Conservation (phyloP, 2,888 invertebrate genomes). For the Diadromus collaris region DNA sequence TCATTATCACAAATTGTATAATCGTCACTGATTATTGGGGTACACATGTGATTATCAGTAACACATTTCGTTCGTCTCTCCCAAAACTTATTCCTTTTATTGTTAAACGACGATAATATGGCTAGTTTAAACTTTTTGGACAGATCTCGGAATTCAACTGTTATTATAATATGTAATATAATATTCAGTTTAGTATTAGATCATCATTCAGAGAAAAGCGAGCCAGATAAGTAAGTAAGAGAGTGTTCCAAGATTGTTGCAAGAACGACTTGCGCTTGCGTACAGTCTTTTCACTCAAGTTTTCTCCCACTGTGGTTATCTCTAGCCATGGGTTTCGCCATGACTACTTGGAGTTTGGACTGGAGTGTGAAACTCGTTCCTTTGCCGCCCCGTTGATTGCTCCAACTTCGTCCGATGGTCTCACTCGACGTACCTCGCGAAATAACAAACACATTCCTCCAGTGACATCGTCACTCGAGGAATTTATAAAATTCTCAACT, state of each 20-base stretch:
- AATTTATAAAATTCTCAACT: background rate
- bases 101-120: background rate
- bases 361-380: constrained; percentile 10
- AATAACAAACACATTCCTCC: background rate
- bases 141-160: background rate
- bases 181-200: background rate
- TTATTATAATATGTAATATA: background rate
- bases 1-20: constrained; percentile 50
- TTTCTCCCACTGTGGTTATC: background rate
- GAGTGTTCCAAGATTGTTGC: too few species aligned
- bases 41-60: constrained; percentile 8
- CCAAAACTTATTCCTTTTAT: background rate
- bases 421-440: background rate
- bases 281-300: constrained; percentile 2
- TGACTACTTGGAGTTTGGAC: background rate
- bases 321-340: constrained; percentile 15
- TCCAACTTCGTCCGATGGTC: background rate
- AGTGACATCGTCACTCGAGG: background rate
- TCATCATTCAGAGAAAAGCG: background rate
- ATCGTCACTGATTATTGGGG: constrained; percentile 48
- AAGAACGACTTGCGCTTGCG: background rate
- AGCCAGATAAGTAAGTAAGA: too few species aligned
- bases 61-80: background rate
- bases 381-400: background rate
- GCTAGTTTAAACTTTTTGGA: background rate